phyloP scores from a whole-genome alignment of 2,888 invertebrate genomes.

The Caenorhabditis sp. region DNA sequence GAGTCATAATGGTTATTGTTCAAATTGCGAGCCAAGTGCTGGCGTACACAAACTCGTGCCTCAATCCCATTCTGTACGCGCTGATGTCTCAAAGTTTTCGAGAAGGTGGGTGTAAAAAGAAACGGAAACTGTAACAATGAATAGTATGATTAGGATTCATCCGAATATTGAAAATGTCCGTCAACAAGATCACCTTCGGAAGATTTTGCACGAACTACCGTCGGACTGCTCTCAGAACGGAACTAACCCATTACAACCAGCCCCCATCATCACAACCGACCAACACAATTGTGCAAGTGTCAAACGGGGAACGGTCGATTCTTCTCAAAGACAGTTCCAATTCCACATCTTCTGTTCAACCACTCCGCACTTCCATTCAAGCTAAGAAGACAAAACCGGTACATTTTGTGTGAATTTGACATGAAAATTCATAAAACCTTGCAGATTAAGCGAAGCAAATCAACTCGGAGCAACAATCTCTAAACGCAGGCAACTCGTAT shows the following conservation, averaged over 20 bases:
- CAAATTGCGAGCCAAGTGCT: constrained; percentile 78
- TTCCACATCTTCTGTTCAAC: constrained; percentile 16
- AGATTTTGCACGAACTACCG: constrained; percentile 51
- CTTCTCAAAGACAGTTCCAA: constrained; percentile 25
- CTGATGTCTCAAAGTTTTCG: constrained; percentile 94
- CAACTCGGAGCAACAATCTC: constrained; percentile 50
- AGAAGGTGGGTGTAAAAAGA: constrained; percentile 82
- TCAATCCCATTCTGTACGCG: constrained; percentile 94
- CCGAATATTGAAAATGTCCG: constrained; percentile 55
- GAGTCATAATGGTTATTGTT: constrained; percentile 73
- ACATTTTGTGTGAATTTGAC: constrained; percentile 18
- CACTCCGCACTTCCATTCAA: constrained; percentile 44
- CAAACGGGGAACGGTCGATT: constrained; percentile 30
- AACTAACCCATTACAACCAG: constrained; percentile 55
- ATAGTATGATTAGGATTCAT: constrained; percentile 55
- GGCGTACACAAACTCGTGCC: constrained; percentile 94
- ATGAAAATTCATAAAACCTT: not conserved
- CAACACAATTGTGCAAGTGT: constrained; percentile 37
- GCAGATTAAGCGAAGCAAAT: constrained; percentile 54
- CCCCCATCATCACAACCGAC: constrained; percentile 15
- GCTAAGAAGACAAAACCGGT: constrained; percentile 34
- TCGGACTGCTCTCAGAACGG: constrained; percentile 39
- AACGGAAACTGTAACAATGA: not conserved
- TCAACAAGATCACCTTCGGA: constrained; percentile 57
- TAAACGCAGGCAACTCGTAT: constrained; percentile 48